Evolutionary conservation across 2,888 invertebrate species (phyloP).

Genomic region (Aethes cnicana): DNA sequence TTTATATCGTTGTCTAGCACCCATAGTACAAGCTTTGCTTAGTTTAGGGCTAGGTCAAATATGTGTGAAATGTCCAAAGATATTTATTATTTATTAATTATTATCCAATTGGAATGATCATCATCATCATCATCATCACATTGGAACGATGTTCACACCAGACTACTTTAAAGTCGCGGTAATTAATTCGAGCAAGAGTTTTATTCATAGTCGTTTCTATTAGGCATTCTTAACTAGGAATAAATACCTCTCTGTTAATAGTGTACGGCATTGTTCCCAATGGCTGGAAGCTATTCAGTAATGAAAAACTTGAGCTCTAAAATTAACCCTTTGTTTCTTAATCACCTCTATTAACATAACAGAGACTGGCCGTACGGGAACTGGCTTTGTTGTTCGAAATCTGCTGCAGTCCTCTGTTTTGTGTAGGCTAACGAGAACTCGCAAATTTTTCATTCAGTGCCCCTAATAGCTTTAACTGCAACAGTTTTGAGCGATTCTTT

Average conservation of each 20-base stretch:
- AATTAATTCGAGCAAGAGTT: no score
- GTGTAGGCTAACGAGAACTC: constrained; percentile 21
- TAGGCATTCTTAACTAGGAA: constrained; percentile 6
- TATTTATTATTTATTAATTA: no score
- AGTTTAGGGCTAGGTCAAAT: no score
- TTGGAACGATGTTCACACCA: no score
- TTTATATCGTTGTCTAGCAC: no score
- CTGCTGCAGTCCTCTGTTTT: constrained; percentile 28
- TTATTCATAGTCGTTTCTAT: constrained; percentile 1
- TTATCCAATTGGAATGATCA: no score
- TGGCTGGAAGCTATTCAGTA: constrained; percentile 38
- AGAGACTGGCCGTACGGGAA: constrained; percentile 36
- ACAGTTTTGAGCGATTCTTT: background rate
- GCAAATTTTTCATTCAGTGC: constrained; percentile 17
- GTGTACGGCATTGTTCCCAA: constrained; percentile 22
- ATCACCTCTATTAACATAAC: constrained; percentile 48
- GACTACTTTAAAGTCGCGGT: no score
- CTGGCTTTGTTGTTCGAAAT: constrained; percentile 38
- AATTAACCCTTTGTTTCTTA: constrained; percentile 44
- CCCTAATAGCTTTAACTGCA: background rate
- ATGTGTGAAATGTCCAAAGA: no score
- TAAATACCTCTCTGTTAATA: constrained; percentile 34
- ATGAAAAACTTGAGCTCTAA: constrained; percentile 40
- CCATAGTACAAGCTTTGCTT: no score
- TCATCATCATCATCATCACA: no score